Conservation (phyloP, 2,888 invertebrate species). For the Drosophila ezoana region DNA sequence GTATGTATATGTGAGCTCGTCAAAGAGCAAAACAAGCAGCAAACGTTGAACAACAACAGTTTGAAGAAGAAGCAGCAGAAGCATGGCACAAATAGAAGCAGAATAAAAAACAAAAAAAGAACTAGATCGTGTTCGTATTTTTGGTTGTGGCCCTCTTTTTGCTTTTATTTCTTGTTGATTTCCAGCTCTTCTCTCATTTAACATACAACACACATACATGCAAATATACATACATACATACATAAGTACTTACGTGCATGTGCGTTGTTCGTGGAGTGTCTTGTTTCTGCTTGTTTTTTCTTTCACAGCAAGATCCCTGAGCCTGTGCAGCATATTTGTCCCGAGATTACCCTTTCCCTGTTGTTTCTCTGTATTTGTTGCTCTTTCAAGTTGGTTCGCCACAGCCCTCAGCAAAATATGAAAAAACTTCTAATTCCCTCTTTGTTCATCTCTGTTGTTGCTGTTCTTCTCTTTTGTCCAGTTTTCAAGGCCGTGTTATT, state of each 20-base stretch:
- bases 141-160: slow-evolving; percentile 38
- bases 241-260: not conserved
- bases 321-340: slow-evolving; percentile 19
- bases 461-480: slow-evolving; percentile 49
- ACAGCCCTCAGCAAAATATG: slow-evolving; percentile 34
- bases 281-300: slow-evolving; percentile 1
- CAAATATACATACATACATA: not conserved
- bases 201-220: slow-evolving; percentile 2
- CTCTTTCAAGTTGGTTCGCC: slow-evolving; percentile 30
- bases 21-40: slow-evolving; percentile 32
- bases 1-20: slow-evolving; percentile 11
- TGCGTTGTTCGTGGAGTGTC: slow-evolving; percentile 4
- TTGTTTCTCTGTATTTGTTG: slow-evolving; percentile 18
- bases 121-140: slow-evolving; percentile 64
- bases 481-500: slow-evolving; percentile 69
- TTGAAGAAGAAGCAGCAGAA: slow-evolving; percentile 21
- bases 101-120: slow-evolving; percentile 17
- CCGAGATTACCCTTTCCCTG: slow-evolving; percentile 34
- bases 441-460: slow-evolving; percentile 21
- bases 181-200: slow-evolving; percentile 36
- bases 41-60: slow-evolving; percentile 24
- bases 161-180: slow-evolving; percentile 53
- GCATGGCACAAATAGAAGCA: slow-evolving; percentile 20
- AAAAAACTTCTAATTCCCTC: slow-evolving; percentile 52
- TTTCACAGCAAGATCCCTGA: slow-evolving; percentile 38